A percentile compares a stretch with the other conserved stretches of the same genome.
Evolutionary conservation across 2,888 invertebrate genomes (phyloP).

Genomic region (Zaprionus obscuricornis): DNA sequence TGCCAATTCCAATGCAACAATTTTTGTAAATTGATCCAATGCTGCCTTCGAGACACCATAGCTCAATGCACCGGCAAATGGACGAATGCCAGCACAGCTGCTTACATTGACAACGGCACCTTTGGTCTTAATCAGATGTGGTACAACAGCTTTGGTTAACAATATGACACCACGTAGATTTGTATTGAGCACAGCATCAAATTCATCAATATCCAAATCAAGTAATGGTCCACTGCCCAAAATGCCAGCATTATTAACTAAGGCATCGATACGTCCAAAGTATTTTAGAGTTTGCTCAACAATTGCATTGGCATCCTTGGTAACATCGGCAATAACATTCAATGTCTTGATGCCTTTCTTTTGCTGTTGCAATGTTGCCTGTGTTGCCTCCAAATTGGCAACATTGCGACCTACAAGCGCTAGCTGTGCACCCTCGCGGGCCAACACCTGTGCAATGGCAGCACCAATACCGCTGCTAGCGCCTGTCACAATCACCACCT

Average conservation of each 20-base stretch:
- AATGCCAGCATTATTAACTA: constrained; percentile 94
- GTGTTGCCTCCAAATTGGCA: constrained; percentile 87
- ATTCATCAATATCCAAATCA: constrained; percentile 90
- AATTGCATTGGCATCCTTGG: constrained; percentile 86
- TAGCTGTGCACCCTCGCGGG: constrained; percentile 86
- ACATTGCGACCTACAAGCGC: constrained; percentile 88
- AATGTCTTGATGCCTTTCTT: constrained; percentile 64
- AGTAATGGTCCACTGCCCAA: constrained; percentile 91
- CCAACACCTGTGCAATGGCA: constrained; percentile 87
- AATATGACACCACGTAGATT: constrained; percentile 91
- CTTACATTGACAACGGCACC: constrained; percentile 97
- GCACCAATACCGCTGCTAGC: constrained; percentile 91
- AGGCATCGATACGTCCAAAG: constrained; percentile 88
- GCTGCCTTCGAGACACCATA: constrained; percentile 97
- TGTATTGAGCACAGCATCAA: constrained; percentile 92
- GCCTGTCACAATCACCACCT: constrained; percentile 87
- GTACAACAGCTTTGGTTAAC: constrained; percentile 91
- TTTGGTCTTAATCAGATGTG: constrained; percentile 90
- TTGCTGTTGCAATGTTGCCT: constrained; percentile 79
- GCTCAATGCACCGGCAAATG: constrained; percentile 93
- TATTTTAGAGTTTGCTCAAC: constrained; percentile 88
- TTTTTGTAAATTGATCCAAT: constrained; percentile 95
- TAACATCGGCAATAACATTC: constrained; percentile 86
- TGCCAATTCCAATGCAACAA: constrained; percentile 92
- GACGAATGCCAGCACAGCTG: constrained; percentile 93